phyloP scores from a whole-genome alignment of 2,888 invertebrate species.

The Metallyticus violacea region DNA sequence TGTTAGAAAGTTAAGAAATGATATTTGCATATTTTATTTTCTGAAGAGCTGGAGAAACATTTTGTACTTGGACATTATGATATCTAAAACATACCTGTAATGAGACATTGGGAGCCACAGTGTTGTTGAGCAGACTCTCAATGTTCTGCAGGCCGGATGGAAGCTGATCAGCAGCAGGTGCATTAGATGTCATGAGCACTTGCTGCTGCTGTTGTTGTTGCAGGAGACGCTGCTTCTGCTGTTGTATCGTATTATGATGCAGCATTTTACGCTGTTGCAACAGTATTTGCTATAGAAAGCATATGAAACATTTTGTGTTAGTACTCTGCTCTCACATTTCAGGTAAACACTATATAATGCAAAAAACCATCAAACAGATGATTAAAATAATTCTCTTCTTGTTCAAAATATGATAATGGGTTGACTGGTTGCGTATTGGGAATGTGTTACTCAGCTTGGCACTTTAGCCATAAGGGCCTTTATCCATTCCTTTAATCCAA shows the following conservation, averaged over 20 bases:
- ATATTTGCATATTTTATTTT: background rate
- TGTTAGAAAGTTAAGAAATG: background rate
- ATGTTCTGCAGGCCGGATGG: conserved; percentile 64
- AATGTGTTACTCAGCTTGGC: no score
- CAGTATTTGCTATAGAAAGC: conserved; percentile 48
- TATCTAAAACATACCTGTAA: conserved; percentile 54
- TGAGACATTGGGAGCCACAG: conserved; percentile 87
- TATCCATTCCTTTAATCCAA: no score
- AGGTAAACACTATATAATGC: no score
- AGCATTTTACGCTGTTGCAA: conserved; percentile 49
- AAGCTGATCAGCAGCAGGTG: conserved; percentile 59
- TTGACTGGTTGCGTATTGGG: no score
- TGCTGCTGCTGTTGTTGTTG: conserved; percentile 80
- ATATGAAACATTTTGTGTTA: background rate
- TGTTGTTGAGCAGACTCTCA: conserved; percentile 78
- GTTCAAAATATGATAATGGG: no score
- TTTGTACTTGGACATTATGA: background rate
- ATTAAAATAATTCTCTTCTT: no score
- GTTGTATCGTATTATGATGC: conserved; percentile 36
- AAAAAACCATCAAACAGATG: no score
- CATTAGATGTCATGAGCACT: conserved; percentile 75
- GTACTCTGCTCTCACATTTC: background rate
- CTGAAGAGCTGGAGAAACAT: background rate
- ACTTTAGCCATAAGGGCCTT: no score
- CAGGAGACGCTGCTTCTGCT: conserved; percentile 63